A percentile compares a stretch with the other conserved stretches of the same genome.
phyloP scores from a whole-genome alignment of 2,888 invertebrate genomes.

The Volucella zonaria region DNA sequence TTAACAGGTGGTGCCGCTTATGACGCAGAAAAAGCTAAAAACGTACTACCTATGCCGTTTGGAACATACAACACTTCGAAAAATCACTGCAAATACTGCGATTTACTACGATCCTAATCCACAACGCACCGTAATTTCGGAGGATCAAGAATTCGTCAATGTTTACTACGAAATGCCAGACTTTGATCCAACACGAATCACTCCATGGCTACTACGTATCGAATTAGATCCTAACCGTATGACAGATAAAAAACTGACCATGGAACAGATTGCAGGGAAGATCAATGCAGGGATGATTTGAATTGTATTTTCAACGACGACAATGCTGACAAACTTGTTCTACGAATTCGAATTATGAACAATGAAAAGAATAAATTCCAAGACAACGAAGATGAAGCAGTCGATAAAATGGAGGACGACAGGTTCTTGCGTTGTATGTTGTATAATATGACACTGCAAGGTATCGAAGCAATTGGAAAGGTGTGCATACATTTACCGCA shows the following conservation, averaged over 20 bases:
- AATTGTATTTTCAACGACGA: conserved; percentile 99
- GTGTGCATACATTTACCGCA: conserved; percentile 99
- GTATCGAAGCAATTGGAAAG: conserved; percentile 98
- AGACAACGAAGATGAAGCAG: conserved; percentile 90
- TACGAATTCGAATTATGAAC: conserved; percentile 99
- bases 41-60: conserved; percentile 97
- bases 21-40: conserved; percentile 99
- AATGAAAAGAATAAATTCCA: conserved; percentile 94
- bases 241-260: conserved; percentile 99
- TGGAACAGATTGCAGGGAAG: conserved; percentile 99
- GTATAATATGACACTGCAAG: conserved; percentile 99
- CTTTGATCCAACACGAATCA: conserved; percentile 98
- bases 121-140: conserved; percentile 98
- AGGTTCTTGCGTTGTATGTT: conserved; percentile 99
- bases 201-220: conserved; percentile 98
- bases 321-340: conserved; percentile 98
- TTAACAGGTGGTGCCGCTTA: conserved; percentile 98
- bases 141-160: conserved; percentile 99
- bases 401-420: conserved; percentile 99
- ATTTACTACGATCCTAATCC: conserved; percentile 99
- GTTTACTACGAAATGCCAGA: conserved; percentile 99
- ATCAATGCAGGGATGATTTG: conserved; percentile 99
- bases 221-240: conserved; percentile 99
- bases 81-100: conserved; percentile 98
- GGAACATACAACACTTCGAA: conserved; percentile 98